Evolutionary conservation across 2,113 vertebrate species (phyloP).

Genomic region (Alexandromys fortis): DNA sequence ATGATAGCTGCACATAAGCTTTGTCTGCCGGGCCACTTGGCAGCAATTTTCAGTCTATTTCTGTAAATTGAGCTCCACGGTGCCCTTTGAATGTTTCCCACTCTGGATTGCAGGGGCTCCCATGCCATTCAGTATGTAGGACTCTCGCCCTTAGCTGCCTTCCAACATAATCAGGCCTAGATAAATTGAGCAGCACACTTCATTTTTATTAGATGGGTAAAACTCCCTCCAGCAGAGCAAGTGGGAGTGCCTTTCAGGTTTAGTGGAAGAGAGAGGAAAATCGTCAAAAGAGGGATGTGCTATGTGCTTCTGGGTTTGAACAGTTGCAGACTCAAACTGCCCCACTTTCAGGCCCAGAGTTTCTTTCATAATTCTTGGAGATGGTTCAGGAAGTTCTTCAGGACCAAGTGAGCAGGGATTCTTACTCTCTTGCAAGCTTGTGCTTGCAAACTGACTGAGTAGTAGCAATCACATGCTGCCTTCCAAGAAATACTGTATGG

Average conservation of each 20-base stretch:
- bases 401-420: neutral
- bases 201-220: constrained; percentile 57
- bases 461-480: neutral
- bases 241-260: constrained; percentile 39
- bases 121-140: neutral
- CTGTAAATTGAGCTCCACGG: constrained; percentile 68
- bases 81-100: constrained; percentile 53
- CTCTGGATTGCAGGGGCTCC: constrained; percentile 6
- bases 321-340: neutral
- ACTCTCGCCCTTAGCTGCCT: constrained; percentile 57
- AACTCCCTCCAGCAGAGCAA: constrained; percentile 56
- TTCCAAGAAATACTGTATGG: neutral
- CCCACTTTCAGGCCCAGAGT: neutral
- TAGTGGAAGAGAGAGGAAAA: constrained; percentile 55
- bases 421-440: neutral
- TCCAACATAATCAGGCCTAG: constrained; percentile 5
- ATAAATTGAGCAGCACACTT: constrained; percentile 54
- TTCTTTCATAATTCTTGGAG: constrained; percentile 42
- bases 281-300: neutral
- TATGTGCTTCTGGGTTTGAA: constrained; percentile 18
- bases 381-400: constrained; percentile 27
- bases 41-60: constrained; percentile 72
- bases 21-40: constrained; percentile 62
- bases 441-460: neutral
- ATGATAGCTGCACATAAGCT: constrained; percentile 16